Evolutionary conservation across 1,140 invertebrate genomes (phyloP), one percentile per base, ranked within the genome.

Genomic region (Lasioglossum baleicum): DNA sequence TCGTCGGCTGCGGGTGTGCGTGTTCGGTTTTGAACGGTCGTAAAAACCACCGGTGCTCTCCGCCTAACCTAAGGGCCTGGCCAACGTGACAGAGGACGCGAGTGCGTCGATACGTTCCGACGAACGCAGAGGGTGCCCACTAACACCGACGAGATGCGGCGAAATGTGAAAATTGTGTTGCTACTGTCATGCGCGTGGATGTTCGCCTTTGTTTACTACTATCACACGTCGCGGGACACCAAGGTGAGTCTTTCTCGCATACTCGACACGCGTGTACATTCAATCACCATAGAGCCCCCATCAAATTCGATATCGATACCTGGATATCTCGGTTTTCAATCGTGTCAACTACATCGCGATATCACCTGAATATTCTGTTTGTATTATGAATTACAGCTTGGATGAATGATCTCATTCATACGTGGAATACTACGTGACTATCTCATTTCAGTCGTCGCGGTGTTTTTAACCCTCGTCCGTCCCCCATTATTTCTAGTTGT

Each of bases 161-260:
- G 94, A 81, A 94, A 94, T 91, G 93, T 94, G 79, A 94, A 94
- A 91, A 91, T 94, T 87, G 90, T 94, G 85, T 90, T 94, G 76
- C 87, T 94, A 69, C 91, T 94, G 82, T 94, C 94, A 80, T 93
- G 93, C 89, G 92, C 92, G 63, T 94, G 94, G 94, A 94, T 94
- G 94, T 94, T 93, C 83, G 93, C 91, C 83, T 94, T 94, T 90
- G 93, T 94, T 89, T 94, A 94, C 90, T 94, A 94, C 88, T 93
- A 94, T 70, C 94, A 94, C 85, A 90, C 92, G 53, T 92, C 93
- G 10, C 89, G 90, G 82, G 93, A 94, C 58, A 91, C 87, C 31
- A 92, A 93, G 91, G 92, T 72, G 3, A 40, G 70, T 66, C 40
- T 42, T 61, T 69, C 67, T 53, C 40, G 26, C 8, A 58, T 7